phyloP scores from a whole-genome alignment of 2,888 invertebrate genomes.

The Cybosia mesomella region DNA sequence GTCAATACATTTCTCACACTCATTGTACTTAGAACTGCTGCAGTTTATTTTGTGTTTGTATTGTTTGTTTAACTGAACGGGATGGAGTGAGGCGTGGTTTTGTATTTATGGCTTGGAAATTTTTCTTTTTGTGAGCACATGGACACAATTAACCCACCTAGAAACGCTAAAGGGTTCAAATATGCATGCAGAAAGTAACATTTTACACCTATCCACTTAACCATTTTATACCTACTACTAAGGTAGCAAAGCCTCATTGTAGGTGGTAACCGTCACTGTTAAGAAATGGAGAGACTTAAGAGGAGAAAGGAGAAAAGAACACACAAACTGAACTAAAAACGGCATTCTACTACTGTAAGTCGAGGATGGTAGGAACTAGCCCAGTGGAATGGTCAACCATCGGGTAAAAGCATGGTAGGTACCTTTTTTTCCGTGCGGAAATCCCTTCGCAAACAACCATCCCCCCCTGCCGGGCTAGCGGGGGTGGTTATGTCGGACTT shows the following conservation, averaged over 20 bases:
- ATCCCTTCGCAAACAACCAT: no score
- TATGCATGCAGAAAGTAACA: not conserved
- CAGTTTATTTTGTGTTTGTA: conserved; percentile 77
- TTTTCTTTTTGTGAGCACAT: not conserved
- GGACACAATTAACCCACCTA: not conserved
- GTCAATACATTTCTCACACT: conserved; percentile 63
- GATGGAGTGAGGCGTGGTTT: conserved; percentile 49
- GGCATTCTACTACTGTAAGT: no score
- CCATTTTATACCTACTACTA: not conserved
- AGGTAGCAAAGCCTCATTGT: not conserved
- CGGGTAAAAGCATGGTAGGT: no score
- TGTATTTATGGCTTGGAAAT: conserved; percentile 29
- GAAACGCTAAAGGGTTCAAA: not conserved
- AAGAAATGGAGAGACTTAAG: no score
- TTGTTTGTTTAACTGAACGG: conserved; percentile 78
- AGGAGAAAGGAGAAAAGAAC: no score
- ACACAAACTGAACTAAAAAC: no score
- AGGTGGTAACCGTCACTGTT: not conserved
- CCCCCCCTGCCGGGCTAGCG: no score
- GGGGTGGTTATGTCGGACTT: no score
- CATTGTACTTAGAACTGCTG: conserved; percentile 63
- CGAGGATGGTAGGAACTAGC: no score
- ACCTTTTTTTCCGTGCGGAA: no score
- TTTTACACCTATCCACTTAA: no score
- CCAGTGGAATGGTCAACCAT: no score